Base-by-base conservation (phyloP, 2,113 vertebrate species). In the Machaerirhynchus nigripectus region DNA sequence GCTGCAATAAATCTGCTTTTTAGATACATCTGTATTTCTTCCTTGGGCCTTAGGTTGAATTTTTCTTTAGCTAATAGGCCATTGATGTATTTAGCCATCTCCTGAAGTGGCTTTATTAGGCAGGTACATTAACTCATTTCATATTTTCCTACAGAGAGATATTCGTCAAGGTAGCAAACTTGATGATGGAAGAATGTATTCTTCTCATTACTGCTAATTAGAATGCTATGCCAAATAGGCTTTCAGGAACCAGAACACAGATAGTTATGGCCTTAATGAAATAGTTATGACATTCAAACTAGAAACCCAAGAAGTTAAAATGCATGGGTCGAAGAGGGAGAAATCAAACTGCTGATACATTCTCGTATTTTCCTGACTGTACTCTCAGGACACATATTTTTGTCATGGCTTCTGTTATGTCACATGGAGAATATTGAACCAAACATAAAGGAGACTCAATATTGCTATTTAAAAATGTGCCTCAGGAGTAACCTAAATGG, bases 381-480 rank as follows among this genome's bases (percentile, higher is more conserved):
- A 59, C 89, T 95, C 93, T 94, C 80, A 95, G 93, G 94, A 76
- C 68, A 52, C 80, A 75, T 95, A 95, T 95, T 95, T 96, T 95
- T 93, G 67, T 89, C 80, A 47, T 91, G 89, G 39, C 77, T 84
- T 44, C 86, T 84, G n/a, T 93, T 95, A 92, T 87, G 74, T 91
- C 84, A 92, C 68, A 89, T 91, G 89, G 69, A 95, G 69, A 94
- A 92, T 96, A 96, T 87, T 94, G 94, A 95, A 78, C 64, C 78
- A 92, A 93, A 87, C 56, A 84, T 96, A 92, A 95, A 91, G 69
- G 69, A 91, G 73, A 37, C 69, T 92, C 77, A 91, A 89, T 92
- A 89, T 95, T 96, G 73, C 89, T 88, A 49, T 92, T 96, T 95
- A 81, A 76, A 82, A 89, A 90, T 84, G 86, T 68, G 73, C 69